A percentile compares a stretch with the other conserved stretches of the same genome.
These are phyloP conservation scores for Meriones unguiculatus DNA, from an alignment of 2,113 vertebrate genomes.

Conservation along the genomic window DNA sequence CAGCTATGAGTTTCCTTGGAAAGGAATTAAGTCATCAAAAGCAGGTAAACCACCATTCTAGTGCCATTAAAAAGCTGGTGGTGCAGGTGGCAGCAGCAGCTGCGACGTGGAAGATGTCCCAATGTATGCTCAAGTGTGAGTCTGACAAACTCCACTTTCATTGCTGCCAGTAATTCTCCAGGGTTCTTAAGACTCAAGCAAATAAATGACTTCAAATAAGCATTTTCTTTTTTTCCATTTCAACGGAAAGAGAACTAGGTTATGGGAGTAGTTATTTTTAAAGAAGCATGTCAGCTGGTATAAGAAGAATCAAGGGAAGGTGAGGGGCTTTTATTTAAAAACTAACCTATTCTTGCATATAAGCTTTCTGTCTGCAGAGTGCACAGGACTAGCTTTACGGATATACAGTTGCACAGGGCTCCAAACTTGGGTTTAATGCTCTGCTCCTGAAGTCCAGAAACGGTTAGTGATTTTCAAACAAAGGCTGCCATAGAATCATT, in stretches of 20 bases:
- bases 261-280: neutral
- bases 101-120: neutral
- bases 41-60: neutral
- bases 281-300: neutral
- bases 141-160: neutral
- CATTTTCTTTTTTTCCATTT: neutral
- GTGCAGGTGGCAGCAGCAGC: neutral
- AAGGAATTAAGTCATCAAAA: constrained; percentile 16
- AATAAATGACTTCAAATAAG: neutral
- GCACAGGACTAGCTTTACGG: neutral
- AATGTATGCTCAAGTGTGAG: neutral
- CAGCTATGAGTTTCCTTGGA: neutral
- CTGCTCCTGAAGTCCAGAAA: neutral
- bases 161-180: constrained; percentile 24
- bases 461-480: constrained; percentile 46
- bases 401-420: neutral
- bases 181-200: neutral
- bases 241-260: neutral
- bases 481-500: neutral
- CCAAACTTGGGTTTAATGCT: neutral
- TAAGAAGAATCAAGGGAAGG: neutral
- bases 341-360: neutral
- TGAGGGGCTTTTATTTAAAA: neutral
- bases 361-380: neutral
- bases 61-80: neutral